Conservation (phyloP, 2,113 vertebrate genomes). For the Pandion haliaetus region DNA sequence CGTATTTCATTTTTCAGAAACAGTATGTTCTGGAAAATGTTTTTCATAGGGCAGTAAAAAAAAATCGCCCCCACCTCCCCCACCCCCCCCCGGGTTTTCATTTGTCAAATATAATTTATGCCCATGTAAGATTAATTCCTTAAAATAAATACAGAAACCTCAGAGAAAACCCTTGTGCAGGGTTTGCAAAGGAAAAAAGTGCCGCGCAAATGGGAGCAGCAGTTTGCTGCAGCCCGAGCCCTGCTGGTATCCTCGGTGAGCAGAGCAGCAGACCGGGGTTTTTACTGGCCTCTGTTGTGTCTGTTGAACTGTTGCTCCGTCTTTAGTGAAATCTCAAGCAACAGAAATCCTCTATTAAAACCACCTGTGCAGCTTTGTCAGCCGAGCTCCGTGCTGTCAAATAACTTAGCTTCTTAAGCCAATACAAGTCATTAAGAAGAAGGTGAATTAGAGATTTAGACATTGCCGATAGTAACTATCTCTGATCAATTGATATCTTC, state of each 20-base stretch:
- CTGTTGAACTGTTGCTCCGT: slow-evolving; percentile 77
- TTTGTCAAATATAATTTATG: slow-evolving; percentile 76
- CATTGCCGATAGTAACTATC: slow-evolving; percentile 74
- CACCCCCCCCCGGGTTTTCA: slow-evolving; percentile 5
- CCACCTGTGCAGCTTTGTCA: slow-evolving; percentile 82
- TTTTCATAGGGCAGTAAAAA: slow-evolving; percentile 21
- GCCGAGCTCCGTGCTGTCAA: slow-evolving; percentile 73
- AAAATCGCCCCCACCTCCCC: not conserved
- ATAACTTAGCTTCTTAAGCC: slow-evolving; percentile 75
- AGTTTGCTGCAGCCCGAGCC: slow-evolving; percentile 23
- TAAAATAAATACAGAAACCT: slow-evolving; percentile 74
- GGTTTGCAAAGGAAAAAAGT: slow-evolving; percentile 44
- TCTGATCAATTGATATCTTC: slow-evolving; percentile 84
- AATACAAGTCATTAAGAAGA: slow-evolving; percentile 83
- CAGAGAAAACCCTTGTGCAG: slow-evolving; percentile 53
- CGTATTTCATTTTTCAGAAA: not conserved
- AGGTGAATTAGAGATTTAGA: slow-evolving; percentile 76
- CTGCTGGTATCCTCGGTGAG: slow-evolving; percentile 37
- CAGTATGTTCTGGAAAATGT: slow-evolving; percentile 38
- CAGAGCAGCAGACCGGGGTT: slow-evolving; percentile 36
- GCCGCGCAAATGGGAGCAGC: slow-evolving; percentile 24
- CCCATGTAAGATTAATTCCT: slow-evolving; percentile 65
- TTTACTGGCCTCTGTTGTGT: slow-evolving; percentile 81
- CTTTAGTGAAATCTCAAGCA: slow-evolving; percentile 74
- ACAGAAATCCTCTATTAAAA: slow-evolving; percentile 80